Percentiles rank a stretch among this genome's conserved stretches.
Conservation (phyloP, 2,888 invertebrate genomes). For the Drosophila siamana region DNA sequence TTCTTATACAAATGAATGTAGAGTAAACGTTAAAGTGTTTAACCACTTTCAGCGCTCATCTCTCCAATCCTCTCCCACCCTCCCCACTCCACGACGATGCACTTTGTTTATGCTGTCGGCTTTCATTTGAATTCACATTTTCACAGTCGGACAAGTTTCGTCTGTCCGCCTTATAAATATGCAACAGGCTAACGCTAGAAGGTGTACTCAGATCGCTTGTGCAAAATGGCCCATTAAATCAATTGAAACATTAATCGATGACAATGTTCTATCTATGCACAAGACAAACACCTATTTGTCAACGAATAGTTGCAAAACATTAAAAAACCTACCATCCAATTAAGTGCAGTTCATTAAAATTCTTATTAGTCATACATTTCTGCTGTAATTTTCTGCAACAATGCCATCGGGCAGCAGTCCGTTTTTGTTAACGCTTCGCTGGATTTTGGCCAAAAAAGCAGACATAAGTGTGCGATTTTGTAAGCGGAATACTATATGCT, state of each 20-base stretch:
- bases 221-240: conserved; percentile 36
- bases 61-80: not conserved
- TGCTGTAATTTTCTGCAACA: conserved; percentile 15
- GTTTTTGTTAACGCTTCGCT: conserved; percentile 46
- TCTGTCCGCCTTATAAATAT: conserved; percentile 63
- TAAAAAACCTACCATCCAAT: not conserved
- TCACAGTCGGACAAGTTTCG: conserved; percentile 46
- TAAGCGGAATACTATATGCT: conserved; percentile 8
- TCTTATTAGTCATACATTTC: conserved; percentile 20
- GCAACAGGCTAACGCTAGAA: conserved; percentile 24
- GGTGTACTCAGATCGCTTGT: too few relatives aligned
- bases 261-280: conserved; percentile 29
- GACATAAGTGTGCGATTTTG: conserved; percentile 3
- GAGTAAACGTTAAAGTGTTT: conserved; percentile 19
- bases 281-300: not conserved
- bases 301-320: conserved; percentile 2
- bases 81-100: conserved; percentile 6
- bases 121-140: conserved; percentile 36
- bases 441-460: conserved; percentile 20
- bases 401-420: not conserved
- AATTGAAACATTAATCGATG: conserved; percentile 5
- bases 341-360: not conserved
- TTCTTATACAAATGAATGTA: not conserved
- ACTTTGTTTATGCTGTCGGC: conserved; percentile 31
- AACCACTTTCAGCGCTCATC: conserved; percentile 9